Evolutionary conservation across 1,140 invertebrate species (phyloP).

Genomic region (Penaeus indicus): DNA sequence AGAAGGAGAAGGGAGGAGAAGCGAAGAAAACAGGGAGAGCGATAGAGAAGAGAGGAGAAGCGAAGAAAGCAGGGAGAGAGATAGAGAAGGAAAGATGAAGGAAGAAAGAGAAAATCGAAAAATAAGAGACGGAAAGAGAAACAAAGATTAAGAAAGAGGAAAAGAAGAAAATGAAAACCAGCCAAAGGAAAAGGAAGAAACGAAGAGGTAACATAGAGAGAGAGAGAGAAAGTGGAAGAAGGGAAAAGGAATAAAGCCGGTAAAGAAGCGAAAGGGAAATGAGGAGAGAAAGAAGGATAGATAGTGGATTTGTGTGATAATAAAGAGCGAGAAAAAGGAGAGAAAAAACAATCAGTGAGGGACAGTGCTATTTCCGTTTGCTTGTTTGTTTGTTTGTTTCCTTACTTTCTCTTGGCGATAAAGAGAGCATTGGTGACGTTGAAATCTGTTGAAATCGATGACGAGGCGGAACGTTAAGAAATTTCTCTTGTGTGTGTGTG

Average conservation of each 20-base stretch:
- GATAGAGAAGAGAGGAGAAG: not conserved
- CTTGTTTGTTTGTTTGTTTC: not conserved
- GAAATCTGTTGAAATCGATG: no score
- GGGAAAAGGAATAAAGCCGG: not conserved
- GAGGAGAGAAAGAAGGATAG: not conserved
- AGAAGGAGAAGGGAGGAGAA: conserved; percentile 14
- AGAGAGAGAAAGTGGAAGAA: not conserved
- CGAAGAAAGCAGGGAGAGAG: not conserved
- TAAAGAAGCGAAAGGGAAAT: not conserved
- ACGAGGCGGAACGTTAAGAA: no score
- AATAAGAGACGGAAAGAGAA: not conserved
- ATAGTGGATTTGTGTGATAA: not conserved
- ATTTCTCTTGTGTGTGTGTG: no score
- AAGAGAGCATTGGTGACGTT: no score
- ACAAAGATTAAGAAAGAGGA: not conserved
- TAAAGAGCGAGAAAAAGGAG: not conserved
- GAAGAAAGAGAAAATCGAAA: not conserved
- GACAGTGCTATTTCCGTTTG: not conserved
- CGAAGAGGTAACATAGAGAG: no score
- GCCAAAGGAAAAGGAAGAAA: not conserved
- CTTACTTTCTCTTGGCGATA: not conserved
- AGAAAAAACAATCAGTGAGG: not conserved
- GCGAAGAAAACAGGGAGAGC: not conserved
- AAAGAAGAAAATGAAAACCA: not conserved
- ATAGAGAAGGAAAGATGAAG: no score